A percentile compares a stretch with the other conserved stretches of the same genome.
Conservation (phyloP, 2,888 invertebrate genomes). For the Thymelicus sylvestris region DNA sequence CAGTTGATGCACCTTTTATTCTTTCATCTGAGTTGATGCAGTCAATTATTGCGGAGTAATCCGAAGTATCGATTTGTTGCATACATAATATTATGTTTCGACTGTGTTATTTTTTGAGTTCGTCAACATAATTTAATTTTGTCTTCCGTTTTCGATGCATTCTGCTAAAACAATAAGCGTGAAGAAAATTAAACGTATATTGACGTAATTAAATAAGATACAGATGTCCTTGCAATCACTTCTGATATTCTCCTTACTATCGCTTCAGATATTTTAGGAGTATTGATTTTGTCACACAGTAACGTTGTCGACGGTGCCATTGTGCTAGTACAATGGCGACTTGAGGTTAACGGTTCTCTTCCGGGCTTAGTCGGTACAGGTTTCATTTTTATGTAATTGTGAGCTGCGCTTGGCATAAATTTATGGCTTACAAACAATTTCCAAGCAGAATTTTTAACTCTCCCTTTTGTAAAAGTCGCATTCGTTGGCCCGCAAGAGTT, state of each 20-base stretch:
- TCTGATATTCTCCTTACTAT: neutral
- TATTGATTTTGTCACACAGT: slow-evolving; percentile 9
- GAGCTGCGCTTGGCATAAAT: slow-evolving; percentile 5
- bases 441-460: neutral
- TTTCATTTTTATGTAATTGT: slow-evolving; percentile 15
- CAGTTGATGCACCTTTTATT: no score
- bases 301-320: slow-evolving; percentile 5
- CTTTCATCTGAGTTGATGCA: no score
- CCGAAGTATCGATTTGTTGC: no score
- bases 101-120: no score
- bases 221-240: slow-evolving; percentile 6
- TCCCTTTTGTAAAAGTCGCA: neutral
- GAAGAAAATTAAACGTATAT: neutral
- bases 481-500: neutral
- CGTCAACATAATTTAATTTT: no score
- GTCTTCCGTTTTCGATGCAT: no score
- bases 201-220: neutral
- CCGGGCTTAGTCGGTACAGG: slow-evolving; percentile 5
- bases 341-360: slow-evolving; percentile 12
- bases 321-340: slow-evolving; percentile 14
- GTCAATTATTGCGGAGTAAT: no score
- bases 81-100: no score
- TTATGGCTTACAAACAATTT: neutral
- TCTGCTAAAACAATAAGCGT: no score
- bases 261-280: slow-evolving; percentile 9